phyloP scores from a whole-genome alignment of 2,797 vertebrate species.

The Streptopelia turtur region DNA sequence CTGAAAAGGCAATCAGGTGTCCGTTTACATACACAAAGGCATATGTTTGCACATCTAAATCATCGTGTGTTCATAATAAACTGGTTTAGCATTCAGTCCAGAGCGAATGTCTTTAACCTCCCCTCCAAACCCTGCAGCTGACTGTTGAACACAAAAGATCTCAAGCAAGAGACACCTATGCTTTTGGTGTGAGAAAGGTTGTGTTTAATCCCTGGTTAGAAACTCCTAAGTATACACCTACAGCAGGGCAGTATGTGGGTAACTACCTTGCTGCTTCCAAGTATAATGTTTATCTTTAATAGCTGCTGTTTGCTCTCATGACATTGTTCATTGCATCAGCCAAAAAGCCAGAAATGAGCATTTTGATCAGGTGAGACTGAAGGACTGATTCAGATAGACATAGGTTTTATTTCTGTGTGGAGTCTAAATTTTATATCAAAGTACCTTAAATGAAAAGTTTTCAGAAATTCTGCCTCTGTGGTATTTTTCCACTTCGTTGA shows the following conservation, averaged over 20 bases:
- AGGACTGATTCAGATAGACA: background rate
- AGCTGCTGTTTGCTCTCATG: background rate
- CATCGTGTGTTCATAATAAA: background rate
- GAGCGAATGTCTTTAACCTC: background rate
- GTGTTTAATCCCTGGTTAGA: background rate
- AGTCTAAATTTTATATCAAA: background rate
- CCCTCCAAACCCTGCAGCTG: background rate
- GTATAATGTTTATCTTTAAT: background rate
- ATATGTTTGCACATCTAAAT: constrained; percentile 16
- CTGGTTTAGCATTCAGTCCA: background rate
- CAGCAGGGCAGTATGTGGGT: background rate
- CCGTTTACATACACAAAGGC: background rate
- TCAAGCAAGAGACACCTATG: background rate
- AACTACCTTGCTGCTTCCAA: background rate
- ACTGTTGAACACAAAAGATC: background rate
- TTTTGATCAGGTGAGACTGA: background rate
- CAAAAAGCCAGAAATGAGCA: background rate
- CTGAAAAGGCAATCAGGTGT: background rate
- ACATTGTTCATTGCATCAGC: background rate
- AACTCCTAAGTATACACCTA: background rate
- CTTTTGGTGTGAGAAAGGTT: background rate
- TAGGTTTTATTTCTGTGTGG: background rate
- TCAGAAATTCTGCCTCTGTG: background rate
- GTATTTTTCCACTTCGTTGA: background rate
- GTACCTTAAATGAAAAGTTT: background rate